Evolutionary conservation across 2,888 invertebrate genomes (phyloP), one percentile per base, ranked within the genome.

Genomic region (Liopterus haemorrhoidalis): DNA sequence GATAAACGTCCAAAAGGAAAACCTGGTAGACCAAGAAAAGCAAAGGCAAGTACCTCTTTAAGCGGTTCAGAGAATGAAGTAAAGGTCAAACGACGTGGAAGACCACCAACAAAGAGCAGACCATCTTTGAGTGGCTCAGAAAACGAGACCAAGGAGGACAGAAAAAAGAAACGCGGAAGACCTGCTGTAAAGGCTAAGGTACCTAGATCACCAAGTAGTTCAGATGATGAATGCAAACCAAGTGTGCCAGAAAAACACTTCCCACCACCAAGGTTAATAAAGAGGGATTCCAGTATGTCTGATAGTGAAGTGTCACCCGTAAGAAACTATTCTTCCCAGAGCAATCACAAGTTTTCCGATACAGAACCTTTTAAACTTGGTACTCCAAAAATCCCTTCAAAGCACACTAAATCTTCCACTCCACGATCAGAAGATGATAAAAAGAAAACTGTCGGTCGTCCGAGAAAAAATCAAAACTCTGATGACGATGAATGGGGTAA

Each of bases 11-110:
- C 57, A n/a, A 61, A 70, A 54, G 52, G 54, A 41, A 63, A 57
- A 53, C 66, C 68, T 16, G 70, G 71, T 20, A 62, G 69, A 39
- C 72, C 70, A 12, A 62, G 71, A n/a, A 73, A 72, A 52, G 60
- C 58, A 11, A 64, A 67, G 49, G 52, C 56, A 22, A 27, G 42
- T 19, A 40, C 37, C 19, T 40, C 46, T n/a, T 54, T 57, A 5
- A 50, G 43, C 46, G 48, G 47, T 18, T 46, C 50, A 12, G 53
- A 51, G 18, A 49, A 21, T 48, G 47, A 50, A 19, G 54, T 53
- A 15, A 55, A 52, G 12, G 53, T 52, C 14, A 61, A 60, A 24
- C 58, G 58, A 40, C 55, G 61, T 4, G 59, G 59, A 4, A 45
- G 59, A 30, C 55, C 59, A 1, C 54, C 59, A 25, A 56, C 54